Conservation (phyloP, 2,888 invertebrate species). For the Sarcophaga subvicina region DNA sequence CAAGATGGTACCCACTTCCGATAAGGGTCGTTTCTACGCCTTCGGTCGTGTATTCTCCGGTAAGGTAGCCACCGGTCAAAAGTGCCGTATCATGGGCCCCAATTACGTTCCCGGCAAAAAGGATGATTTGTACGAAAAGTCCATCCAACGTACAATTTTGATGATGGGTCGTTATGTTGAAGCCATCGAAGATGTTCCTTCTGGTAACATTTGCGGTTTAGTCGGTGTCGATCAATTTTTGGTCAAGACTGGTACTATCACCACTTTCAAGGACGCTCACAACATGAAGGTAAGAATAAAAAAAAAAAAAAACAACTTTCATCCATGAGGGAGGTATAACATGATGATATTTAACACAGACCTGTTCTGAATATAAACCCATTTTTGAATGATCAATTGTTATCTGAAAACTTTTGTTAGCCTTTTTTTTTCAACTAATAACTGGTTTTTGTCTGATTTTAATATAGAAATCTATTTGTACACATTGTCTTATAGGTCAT, state of each 20-base stretch:
- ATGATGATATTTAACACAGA: conserved; percentile 73
- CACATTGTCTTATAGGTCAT: conserved; percentile 87
- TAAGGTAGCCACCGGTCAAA: conserved; percentile 93
- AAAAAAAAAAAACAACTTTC: background rate
- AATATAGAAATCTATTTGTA: background rate
- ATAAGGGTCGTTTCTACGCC: conserved; percentile 99
- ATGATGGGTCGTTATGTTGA: conserved; percentile 99
- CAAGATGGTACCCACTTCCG: conserved; percentile 99
- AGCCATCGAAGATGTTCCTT: conserved; percentile 99
- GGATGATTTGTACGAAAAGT: conserved; percentile 99
- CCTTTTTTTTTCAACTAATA: background rate
- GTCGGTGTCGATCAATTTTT: conserved; percentile 99
- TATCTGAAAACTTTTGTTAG: conserved; percentile 33
- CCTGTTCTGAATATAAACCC: conserved; percentile 72
- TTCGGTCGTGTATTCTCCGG: conserved; percentile 99
- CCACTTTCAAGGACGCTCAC: conserved; percentile 99
- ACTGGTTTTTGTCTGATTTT: background rate
- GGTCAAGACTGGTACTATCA: conserved; percentile 99
- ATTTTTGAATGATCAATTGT: conserved; percentile 50
- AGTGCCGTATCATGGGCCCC: conserved; percentile 99
- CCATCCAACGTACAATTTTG: conserved; percentile 99
- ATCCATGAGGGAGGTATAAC: too few species aligned
- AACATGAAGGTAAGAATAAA: conserved; percentile 90
- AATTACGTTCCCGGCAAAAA: conserved; percentile 99
- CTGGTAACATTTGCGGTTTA: conserved; percentile 99